These are phyloP conservation scores for Leucopsar rothschildi DNA, from an alignment of 2,113 vertebrate genomes.

Conservation along the genomic window DNA sequence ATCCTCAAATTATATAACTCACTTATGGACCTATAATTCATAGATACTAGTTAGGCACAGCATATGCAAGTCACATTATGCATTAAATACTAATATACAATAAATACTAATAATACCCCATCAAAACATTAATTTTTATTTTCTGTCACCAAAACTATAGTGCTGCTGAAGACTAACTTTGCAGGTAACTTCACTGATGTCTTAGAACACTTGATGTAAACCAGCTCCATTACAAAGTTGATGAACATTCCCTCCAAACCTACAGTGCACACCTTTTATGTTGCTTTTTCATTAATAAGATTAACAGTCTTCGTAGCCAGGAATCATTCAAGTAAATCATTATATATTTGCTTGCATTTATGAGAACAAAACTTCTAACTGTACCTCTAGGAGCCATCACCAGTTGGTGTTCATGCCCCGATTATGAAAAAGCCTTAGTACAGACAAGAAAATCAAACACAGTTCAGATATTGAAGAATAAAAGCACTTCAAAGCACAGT, in stretches of 20 bases:
- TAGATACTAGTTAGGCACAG: background rate
- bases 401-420: fast-evolving
- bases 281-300: background rate
- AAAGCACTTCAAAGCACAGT: background rate
- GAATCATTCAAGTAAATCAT: background rate
- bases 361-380: background rate
- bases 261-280: fast-evolving
- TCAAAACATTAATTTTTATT: background rate
- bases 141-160: background rate
- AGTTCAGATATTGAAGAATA: background rate
- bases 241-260: background rate
- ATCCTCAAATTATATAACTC: background rate
- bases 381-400: background rate
- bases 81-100: background rate
- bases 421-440: background rate
- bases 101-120: background rate
- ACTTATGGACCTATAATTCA: background rate
- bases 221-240: background rate
- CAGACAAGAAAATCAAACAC: background rate
- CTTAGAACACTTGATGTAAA: background rate
- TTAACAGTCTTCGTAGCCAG: background rate
- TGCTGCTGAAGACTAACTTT: background rate
- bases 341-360: background rate
- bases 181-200: background rate
- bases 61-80: background rate